Evolutionary conservation across 2,113 vertebrate species (phyloP).

Genomic region (Crocuta crocuta): DNA sequence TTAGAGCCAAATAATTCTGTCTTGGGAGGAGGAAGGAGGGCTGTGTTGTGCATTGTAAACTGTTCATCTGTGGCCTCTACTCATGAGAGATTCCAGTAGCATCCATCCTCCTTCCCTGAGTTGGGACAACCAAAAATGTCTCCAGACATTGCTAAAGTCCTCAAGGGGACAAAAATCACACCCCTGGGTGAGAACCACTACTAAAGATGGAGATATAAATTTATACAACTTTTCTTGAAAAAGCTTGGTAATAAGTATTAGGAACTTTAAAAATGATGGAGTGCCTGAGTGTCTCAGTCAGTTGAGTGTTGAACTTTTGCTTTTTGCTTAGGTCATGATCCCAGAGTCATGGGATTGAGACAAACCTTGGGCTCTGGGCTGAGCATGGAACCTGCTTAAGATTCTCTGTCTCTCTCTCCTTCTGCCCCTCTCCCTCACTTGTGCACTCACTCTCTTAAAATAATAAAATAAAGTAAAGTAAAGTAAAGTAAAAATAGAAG

Average conservation of each 20-base stretch:
- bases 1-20: background rate
- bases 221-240: background rate
- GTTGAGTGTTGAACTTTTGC: too few relatives aligned
- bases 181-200: background rate
- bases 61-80: background rate
- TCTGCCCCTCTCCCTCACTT: too few relatives aligned
- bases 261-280: background rate
- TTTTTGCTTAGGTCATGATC: too few relatives aligned
- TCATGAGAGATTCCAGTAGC: background rate
- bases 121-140: background rate
- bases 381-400: too few relatives aligned
- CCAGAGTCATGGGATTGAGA: too few relatives aligned
- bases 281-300: too few relatives aligned
- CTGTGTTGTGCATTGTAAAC: background rate
- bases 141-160: background rate
- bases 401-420: too few relatives aligned
- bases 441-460: too few relatives aligned
- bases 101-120: background rate
- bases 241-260: background rate
- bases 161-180: background rate
- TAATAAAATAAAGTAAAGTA: too few relatives aligned
- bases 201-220: background rate
- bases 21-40: background rate
- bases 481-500: too few relatives aligned
- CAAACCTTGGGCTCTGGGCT: too few relatives aligned